A percentile compares a stretch with the other conserved stretches of the same genome.
Evolutionary conservation across 2,888 invertebrate genomes (phyloP).

Genomic region (Diploptera punctata): DNA sequence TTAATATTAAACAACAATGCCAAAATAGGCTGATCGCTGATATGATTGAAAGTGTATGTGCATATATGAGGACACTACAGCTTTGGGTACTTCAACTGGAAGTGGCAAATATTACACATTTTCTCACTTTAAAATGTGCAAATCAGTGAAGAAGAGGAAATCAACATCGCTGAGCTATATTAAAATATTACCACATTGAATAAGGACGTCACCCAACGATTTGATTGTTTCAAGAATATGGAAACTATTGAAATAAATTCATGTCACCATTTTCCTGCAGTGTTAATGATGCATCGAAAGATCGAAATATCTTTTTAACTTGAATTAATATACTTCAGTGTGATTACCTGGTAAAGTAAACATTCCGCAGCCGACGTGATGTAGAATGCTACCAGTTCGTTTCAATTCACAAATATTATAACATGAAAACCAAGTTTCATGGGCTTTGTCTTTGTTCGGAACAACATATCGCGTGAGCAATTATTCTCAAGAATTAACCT

Average conservation of each 20-base stretch:
- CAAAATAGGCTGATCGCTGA: not conserved
- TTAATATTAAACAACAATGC: not conserved
- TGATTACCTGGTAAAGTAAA: not conserved
- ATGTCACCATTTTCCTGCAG: not conserved
- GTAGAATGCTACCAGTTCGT: not conserved
- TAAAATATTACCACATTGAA: not conserved
- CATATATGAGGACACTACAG: not conserved
- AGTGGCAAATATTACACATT: not conserved
- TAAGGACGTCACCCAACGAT: not conserved
- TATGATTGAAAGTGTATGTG: not conserved
- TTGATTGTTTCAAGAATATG: not conserved
- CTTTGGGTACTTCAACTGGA: not conserved
- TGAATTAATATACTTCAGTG: not conserved
- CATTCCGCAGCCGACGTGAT: not conserved
- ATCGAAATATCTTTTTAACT: not conserved
- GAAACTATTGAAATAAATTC: not conserved
- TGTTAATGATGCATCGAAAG: not conserved
- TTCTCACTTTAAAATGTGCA: not conserved
- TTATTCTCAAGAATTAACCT: too few species aligned
- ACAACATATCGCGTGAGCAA: too few species aligned
- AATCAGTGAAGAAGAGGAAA: not conserved
- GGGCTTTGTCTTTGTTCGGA: too few species aligned
- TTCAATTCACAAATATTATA: too few species aligned
- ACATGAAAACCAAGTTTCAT: too few species aligned
- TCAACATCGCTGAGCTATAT: not conserved